A percentile compares a stretch with the other conserved stretches of the same genome.
Evolutionary conservation across 1,140 invertebrate genomes (phyloP).

Genomic region (Pemphigus obesinymphae): DNA sequence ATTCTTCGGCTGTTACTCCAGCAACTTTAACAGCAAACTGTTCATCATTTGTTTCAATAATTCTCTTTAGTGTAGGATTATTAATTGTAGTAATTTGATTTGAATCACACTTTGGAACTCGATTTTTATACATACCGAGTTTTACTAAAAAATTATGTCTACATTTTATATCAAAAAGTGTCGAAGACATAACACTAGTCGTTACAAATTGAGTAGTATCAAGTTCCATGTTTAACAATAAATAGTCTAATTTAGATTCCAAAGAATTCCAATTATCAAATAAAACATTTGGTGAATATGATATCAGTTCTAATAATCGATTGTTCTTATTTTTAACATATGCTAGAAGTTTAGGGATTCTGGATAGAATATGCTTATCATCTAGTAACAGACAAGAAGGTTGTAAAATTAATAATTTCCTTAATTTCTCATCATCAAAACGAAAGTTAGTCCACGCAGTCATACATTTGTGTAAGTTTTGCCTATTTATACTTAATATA

Average conservation of each 20-base stretch:
- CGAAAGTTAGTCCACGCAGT: conserved; percentile 23
- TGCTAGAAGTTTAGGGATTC: conserved; percentile 31
- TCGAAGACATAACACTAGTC: conserved; percentile 6
- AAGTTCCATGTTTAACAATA: conserved; percentile 26
- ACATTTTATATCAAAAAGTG: conserved; percentile 34
- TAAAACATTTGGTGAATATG: conserved; percentile 29
- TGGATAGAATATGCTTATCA: conserved; percentile 6
- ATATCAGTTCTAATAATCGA: conserved; percentile 19
- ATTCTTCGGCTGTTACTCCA: conserved; percentile 17
- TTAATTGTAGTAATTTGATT: neutral
- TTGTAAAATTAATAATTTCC: neutral
- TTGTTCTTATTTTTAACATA: conserved; percentile 27
- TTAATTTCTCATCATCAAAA: conserved; percentile 32
- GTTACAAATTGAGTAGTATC: conserved; percentile 28
- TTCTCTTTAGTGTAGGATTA: conserved; percentile 22
- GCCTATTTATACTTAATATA: conserved; percentile 16
- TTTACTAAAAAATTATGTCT: conserved; percentile 15
- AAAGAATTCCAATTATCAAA: conserved; percentile 22
- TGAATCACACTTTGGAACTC: neutral
- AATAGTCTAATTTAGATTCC: conserved; percentile 20
- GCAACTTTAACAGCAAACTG: conserved; percentile 35
- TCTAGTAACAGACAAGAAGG: conserved; percentile 1
- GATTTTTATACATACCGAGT: conserved; percentile 15
- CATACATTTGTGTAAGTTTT: conserved; percentile 22
- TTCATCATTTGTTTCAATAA: conserved; percentile 25